These are phyloP conservation scores for Zaprionus kolodkinae DNA, from an alignment of 1,140 invertebrate species.

Conservation along the genomic window DNA sequence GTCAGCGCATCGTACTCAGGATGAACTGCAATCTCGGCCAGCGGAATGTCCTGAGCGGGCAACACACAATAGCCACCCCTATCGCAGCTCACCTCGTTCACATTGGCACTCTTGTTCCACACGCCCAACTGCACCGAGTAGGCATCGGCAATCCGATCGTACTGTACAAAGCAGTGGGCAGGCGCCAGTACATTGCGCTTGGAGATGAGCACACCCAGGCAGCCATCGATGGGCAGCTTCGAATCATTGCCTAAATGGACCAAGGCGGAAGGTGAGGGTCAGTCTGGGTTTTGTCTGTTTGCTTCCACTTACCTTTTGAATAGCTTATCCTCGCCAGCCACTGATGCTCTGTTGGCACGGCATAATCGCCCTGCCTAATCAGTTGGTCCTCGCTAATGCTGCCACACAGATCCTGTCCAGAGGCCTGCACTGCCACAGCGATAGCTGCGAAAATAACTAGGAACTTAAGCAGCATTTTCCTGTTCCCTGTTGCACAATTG, in stretches of 20 bases:
- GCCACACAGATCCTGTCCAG: conserved; percentile 42
- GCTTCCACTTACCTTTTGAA: conserved; percentile 41
- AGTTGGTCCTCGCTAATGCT: conserved; percentile 42
- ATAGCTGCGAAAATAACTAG: conserved; percentile 21
- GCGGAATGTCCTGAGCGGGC: conserved; percentile 64
- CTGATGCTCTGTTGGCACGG: conserved; percentile 64
- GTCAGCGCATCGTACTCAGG: conserved; percentile 65
- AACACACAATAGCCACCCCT: conserved; percentile 55
- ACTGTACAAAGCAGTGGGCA: conserved; percentile 65
- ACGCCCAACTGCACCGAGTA: conserved; percentile 67
- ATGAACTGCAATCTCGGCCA: conserved; percentile 61
- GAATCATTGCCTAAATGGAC: conserved; percentile 43
- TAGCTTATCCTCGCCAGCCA: conserved; percentile 61
- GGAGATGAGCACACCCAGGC: conserved; percentile 60
- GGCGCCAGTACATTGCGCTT: conserved; percentile 59
- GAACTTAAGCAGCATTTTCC: conserved; percentile 45
- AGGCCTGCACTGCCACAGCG: conserved; percentile 8
- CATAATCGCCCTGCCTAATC: conserved; percentile 33
- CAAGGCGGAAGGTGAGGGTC: neutral
- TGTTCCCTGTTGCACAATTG: conserved; percentile 10
- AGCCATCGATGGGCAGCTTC: conserved; percentile 43
- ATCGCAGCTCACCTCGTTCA: conserved; percentile 35
- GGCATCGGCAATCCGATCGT: conserved; percentile 46
- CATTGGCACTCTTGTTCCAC: conserved; percentile 52
- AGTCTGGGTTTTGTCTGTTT: neutral